Conservation (phyloP, 2,113 vertebrate species). For the Furnarius figulus region DNA sequence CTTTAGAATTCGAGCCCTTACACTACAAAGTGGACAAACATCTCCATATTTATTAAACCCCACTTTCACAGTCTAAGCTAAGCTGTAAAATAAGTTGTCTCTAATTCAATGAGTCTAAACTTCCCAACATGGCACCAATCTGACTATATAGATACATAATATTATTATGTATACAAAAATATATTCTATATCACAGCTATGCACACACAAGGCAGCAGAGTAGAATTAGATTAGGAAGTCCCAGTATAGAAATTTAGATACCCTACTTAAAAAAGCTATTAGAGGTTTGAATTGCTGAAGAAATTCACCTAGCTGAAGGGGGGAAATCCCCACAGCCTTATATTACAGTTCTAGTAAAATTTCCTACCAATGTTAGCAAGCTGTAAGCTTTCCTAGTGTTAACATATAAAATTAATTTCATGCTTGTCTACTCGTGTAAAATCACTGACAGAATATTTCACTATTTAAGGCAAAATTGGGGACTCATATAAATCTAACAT, state of each 20-base stretch:
- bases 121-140: neutral
- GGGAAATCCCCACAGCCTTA: slow-evolving; percentile 8
- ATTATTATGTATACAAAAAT: neutral
- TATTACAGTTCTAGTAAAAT: slow-evolving; percentile 42
- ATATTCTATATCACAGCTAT: neutral
- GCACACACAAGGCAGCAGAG: neutral
- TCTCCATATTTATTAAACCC: neutral
- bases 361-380: slow-evolving; percentile 16
- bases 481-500: neutral
- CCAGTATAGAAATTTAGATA: slow-evolving; percentile 15
- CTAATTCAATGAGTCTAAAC: neutral
- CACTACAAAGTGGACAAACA: neutral
- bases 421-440: slow-evolving; percentile 65
- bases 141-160: neutral
- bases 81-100: neutral
- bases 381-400: slow-evolving; percentile 45
- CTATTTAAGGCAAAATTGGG: slow-evolving; percentile 37
- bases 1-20: neutral
- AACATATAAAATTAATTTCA: slow-evolving; percentile 66
- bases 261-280: slow-evolving; percentile 35
- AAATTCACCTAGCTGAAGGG: slow-evolving; percentile 27
- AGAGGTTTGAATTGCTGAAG: slow-evolving; percentile 27
- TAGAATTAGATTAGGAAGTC: slow-evolving; percentile 44
- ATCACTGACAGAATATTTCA: slow-evolving; percentile 35
- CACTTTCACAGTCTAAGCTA: neutral